Conservation (phyloP, 2,888 invertebrate species). For the Ophioninae sp. region DNA sequence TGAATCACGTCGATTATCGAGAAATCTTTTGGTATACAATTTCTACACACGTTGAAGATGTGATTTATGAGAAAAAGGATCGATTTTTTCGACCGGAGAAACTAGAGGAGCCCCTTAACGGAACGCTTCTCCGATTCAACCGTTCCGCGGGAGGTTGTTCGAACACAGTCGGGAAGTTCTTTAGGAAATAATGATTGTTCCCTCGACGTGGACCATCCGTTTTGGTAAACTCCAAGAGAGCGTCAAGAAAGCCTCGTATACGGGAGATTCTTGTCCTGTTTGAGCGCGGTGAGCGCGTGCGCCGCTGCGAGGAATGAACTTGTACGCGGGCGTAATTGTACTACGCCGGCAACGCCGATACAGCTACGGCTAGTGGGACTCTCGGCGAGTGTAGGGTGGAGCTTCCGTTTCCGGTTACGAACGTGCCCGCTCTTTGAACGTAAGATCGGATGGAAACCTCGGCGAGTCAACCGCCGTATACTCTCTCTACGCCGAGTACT, state of each 20-base stretch:
- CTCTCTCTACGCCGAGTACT: background rate
- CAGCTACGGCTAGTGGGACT: constrained; percentile 55
- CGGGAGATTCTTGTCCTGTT: constrained; percentile 46
- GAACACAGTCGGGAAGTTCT: no score
- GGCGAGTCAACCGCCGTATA: constrained; percentile 14
- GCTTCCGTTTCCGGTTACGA: constrained; percentile 79
- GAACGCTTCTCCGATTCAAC: no score
- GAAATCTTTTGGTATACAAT: no score
- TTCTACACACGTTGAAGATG: no score
- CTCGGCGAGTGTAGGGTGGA: constrained; percentile 73
- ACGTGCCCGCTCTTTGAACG: constrained; percentile 72
- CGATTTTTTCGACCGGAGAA: no score
- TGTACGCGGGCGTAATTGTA: constrained; percentile 51
- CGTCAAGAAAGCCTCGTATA: constrained; percentile 27
- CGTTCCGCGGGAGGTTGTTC: no score
- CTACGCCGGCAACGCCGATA: constrained; percentile 25
- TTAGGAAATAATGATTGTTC: no score
- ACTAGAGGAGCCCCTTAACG: no score
- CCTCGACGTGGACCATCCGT: background rate
- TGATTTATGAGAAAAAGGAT: no score
- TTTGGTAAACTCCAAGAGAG: background rate
- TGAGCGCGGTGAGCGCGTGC: constrained; percentile 15
- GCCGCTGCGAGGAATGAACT: constrained; percentile 34
- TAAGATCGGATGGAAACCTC: constrained; percentile 49
- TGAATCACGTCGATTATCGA: no score